A percentile compares a stretch with the other conserved stretches of the same genome.
phyloP scores from a whole-genome alignment of 2,113 vertebrate genomes.

The Synchiropus splendidus region DNA sequence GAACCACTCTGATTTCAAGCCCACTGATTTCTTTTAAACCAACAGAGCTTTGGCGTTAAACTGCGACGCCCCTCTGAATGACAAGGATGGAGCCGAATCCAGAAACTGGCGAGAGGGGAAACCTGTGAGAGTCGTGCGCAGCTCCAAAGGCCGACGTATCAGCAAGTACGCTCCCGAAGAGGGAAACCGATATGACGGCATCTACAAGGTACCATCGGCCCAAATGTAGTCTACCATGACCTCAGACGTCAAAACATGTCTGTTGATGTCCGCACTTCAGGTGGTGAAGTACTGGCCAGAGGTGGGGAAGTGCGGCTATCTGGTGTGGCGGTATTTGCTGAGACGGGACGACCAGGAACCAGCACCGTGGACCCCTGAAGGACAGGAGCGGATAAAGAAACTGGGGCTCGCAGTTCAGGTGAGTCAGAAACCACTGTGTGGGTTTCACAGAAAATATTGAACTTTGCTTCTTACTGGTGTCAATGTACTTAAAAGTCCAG shows the following conservation, averaged over 20 bases:
- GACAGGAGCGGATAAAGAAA: constrained; percentile 85
- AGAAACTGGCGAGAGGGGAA: constrained; percentile 97
- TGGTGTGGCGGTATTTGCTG: constrained; percentile 95
- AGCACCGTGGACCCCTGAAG: constrained; percentile 94
- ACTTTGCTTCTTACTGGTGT: too few relatives aligned
- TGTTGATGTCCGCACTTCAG: constrained; percentile 42
- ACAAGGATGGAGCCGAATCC: constrained; percentile 95
- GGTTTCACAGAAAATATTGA: too few relatives aligned
- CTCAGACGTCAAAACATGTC: not conserved
- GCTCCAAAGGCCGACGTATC: constrained; percentile 93
- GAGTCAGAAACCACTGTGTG: constrained; percentile 16
- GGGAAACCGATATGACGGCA: constrained; percentile 97
- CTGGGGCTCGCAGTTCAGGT: constrained; percentile 89
- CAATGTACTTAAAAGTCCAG: too few relatives aligned
- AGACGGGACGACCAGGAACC: constrained; percentile 92
- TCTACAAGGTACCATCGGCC: constrained; percentile 87
- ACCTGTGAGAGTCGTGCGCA: constrained; percentile 92
- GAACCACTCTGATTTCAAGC: not conserved
- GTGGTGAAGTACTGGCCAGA: constrained; percentile 99
- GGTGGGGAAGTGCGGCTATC: constrained; percentile 94
- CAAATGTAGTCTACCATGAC: not conserved
- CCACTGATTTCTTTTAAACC: constrained; percentile 6
- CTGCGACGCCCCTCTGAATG: constrained; percentile 93
- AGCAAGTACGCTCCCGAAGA: constrained; percentile 98
- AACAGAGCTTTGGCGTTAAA: constrained; percentile 93